phyloP scores from a whole-genome alignment of 2,797 vertebrate genomes.

The Psittacula derbiana region DNA sequence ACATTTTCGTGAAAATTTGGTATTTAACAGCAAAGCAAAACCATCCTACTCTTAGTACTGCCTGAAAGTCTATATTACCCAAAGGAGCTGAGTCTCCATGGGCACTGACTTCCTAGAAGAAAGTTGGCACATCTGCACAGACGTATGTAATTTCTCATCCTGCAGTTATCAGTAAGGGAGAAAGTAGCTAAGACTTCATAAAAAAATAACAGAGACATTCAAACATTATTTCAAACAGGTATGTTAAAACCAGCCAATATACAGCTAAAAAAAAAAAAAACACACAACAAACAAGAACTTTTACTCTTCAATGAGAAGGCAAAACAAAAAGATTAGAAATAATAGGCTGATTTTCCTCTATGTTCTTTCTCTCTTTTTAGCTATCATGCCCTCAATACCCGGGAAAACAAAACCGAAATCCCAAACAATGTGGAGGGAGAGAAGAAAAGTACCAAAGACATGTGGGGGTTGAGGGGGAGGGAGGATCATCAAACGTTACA shows the following conservation, averaged over 20 bases:
- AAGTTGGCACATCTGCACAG: neutral
- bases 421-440: neutral
- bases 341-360: neutral
- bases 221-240: neutral
- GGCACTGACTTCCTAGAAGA: neutral
- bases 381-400: neutral
- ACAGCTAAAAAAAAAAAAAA: neutral
- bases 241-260: neutral
- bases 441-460: neutral
- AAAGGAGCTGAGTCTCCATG: fast-evolving
- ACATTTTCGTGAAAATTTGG: neutral
- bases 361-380: neutral
- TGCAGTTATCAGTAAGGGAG: neutral
- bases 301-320: neutral
- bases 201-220: neutral
- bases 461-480: fast-evolving
- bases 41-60: neutral
- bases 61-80: neutral
- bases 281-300: neutral
- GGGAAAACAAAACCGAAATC: neutral
- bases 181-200: neutral
- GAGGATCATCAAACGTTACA: neutral
- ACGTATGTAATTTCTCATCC: neutral
- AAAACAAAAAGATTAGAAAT: neutral
- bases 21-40: neutral